Base-by-base conservation (phyloP, 2,797 vertebrate genomes). In the Galago senegalensis region DNA sequence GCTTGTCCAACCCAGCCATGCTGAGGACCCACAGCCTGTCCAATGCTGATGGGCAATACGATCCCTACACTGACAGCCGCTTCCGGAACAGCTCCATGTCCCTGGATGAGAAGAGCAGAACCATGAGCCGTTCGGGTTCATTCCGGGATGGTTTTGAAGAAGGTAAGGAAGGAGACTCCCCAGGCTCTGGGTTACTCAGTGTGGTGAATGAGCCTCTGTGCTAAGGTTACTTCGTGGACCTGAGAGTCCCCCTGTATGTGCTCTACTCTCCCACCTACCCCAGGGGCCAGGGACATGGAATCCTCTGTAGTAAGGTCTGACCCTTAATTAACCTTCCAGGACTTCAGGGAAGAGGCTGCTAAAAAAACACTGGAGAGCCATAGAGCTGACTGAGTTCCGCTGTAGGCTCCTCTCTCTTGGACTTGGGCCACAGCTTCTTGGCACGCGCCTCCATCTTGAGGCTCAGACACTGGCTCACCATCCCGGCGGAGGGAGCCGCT, bases 71-170 rank as follows among this genome's bases (percentile, higher is more conserved):
- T 0, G 99, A 99, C 89, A 98, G 98, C 46, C 99, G 99, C 46
- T 99, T 99, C 98, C 99, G 99, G 56, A 99, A 99, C 98, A 99
- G 99, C 95, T 99, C 99, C 88, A 99, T 99, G 99, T 99, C 99
- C 0, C 98, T 99, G 93, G 99, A 99, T 0, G 99, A 99, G 96
- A 99, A 99, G 97, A 99, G 99, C 16, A 98, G 99, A 88, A 99
- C 99, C 75, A 99, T 99, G 99, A 99, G 99, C 98, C 99, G 99
- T 5, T 99, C 99, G 0, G 99, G 99, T 49, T 99, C 99, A 11
- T 99, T 99, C 98, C 99, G 99, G 1, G 99, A 99, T 25, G 99
- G 99, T 89, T 99, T 99, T 40, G 99, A 99, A 97, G 99, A 99
- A 99, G 99, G 99, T 99, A 97, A 99, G 99, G 88, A 0, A 37